Evolutionary conservation across 1,140 invertebrate species (phyloP).

Genomic region (Rhizoglyphus robini): DNA sequence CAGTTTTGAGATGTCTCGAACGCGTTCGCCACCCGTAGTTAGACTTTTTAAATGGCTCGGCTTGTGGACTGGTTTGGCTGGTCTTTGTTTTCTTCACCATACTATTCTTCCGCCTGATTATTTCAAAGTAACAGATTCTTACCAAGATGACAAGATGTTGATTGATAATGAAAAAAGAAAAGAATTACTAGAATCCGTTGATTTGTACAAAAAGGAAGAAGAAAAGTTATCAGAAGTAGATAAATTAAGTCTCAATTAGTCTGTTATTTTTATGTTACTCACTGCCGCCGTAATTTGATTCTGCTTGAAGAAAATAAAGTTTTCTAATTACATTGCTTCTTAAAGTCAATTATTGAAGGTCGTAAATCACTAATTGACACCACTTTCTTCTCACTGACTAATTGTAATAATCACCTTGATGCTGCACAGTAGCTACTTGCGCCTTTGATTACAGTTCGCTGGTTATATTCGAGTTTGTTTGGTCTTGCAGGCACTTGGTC

Average conservation of each 20-base stretch:
- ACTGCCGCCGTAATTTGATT: too few relatives aligned
- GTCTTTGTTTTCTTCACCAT: not conserved
- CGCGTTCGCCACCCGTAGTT: conserved; percentile 8
- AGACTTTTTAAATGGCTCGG: not conserved
- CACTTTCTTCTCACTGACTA: not conserved
- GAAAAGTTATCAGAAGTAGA: too few relatives aligned
- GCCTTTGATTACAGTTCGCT: not conserved
- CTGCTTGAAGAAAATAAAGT: too few relatives aligned
- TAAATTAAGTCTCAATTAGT: too few relatives aligned
- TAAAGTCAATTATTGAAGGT: too few relatives aligned
- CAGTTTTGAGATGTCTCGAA: too few relatives aligned
- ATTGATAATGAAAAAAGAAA: not conserved
- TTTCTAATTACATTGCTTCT: too few relatives aligned
- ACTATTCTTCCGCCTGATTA: not conserved
- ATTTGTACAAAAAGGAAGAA: too few relatives aligned
- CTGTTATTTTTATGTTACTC: too few relatives aligned
- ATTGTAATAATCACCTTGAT: conserved; percentile 9
- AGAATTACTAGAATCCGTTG: not conserved
- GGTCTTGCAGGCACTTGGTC: not conserved
- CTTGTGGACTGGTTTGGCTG: not conserved
- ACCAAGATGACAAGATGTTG: not conserved
- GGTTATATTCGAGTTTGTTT: too few relatives aligned
- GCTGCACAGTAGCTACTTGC: not conserved
- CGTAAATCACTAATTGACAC: conserved; percentile 12
- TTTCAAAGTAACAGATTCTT: not conserved